A percentile compares a stretch with the other conserved stretches of the same genome.
Conservation (phyloP, 2,888 invertebrate genomes). For the Formica aserva region DNA sequence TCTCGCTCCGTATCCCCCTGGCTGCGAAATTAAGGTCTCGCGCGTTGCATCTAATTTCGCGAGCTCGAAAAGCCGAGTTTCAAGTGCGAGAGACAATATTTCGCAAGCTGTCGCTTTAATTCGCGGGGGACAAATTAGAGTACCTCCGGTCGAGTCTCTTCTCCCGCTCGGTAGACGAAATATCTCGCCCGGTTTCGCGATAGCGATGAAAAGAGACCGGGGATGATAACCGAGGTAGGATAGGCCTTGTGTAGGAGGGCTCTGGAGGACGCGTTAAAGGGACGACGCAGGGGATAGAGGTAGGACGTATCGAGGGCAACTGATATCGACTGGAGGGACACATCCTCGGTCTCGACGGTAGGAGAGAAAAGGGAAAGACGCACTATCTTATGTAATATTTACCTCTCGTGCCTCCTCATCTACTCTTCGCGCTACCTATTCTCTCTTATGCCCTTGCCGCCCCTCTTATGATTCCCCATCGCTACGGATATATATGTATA, state of each 20-base stretch:
- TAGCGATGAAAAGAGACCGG: constrained; percentile 37
- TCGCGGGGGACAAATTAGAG: constrained; percentile 49
- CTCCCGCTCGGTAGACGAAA: constrained; percentile 47
- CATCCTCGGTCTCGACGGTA: constrained; percentile 72
- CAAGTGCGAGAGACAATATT: constrained; percentile 49
- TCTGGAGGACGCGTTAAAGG: constrained; percentile 35
- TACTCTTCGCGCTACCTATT: constrained; percentile 52
- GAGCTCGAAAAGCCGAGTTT: constrained; percentile 37
- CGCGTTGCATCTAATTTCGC: constrained; percentile 52
- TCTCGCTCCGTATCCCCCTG: background rate
- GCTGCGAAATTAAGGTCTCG: constrained; percentile 45
- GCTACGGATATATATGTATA: background rate
- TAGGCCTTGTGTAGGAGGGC: constrained; percentile 59
- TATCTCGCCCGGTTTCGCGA: constrained; percentile 55
- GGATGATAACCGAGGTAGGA: constrained; percentile 59
- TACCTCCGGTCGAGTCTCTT: constrained; percentile 27
- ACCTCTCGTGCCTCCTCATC: constrained; percentile 68
- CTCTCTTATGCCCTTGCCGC: constrained; percentile 55
- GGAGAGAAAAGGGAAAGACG: constrained; percentile 77
- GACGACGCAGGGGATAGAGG: constrained; percentile 49
- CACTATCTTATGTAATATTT: constrained; percentile 82
- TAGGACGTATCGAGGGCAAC: constrained; percentile 77
- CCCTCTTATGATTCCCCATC: constrained; percentile 42
- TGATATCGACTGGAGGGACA: constrained; percentile 80
- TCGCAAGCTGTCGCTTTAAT: constrained; percentile 54